These are phyloP conservation scores for Lepilemur septentrionalis DNA, from an alignment of 2,797 vertebrate genomes.

Conservation along the genomic window DNA sequence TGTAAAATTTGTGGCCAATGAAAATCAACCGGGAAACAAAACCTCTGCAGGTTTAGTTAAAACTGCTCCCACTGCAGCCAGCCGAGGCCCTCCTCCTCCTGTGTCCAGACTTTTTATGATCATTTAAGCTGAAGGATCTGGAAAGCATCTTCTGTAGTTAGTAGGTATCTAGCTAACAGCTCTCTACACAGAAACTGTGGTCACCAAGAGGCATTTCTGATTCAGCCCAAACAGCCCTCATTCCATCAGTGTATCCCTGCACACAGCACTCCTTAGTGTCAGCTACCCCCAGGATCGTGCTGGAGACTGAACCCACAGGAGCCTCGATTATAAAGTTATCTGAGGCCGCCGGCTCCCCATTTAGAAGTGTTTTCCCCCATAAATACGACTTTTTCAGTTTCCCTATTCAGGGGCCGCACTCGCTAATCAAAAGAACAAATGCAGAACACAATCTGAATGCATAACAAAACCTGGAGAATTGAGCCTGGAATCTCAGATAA, in stretches of 20 bases:
- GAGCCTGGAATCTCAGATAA: background rate
- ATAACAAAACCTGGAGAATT: background rate
- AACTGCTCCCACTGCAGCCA: accelerated
- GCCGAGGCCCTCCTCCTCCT: background rate
- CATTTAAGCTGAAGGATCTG: background rate
- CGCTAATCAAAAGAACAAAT: background rate
- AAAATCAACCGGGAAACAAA: background rate
- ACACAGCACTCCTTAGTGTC: accelerated
- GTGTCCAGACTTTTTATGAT: background rate
- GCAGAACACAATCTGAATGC: background rate
- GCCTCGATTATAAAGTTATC: background rate
- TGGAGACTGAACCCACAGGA: too few relatives aligned
- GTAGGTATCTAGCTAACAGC: background rate
- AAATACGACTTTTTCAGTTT: background rate
- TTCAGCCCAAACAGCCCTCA: accelerated
- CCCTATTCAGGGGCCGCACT: background rate
- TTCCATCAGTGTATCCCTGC: too few relatives aligned
- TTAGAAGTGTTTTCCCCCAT: background rate
- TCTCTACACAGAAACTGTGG: background rate
- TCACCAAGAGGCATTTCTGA: background rate
- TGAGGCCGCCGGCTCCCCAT: background rate
- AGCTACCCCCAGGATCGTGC: background rate
- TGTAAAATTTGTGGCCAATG: background rate
- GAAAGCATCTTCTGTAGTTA: background rate
- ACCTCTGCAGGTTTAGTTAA: background rate